Base-by-base conservation (phyloP, 2,888 invertebrate species). In the Drosophila bunnanda region DNA sequence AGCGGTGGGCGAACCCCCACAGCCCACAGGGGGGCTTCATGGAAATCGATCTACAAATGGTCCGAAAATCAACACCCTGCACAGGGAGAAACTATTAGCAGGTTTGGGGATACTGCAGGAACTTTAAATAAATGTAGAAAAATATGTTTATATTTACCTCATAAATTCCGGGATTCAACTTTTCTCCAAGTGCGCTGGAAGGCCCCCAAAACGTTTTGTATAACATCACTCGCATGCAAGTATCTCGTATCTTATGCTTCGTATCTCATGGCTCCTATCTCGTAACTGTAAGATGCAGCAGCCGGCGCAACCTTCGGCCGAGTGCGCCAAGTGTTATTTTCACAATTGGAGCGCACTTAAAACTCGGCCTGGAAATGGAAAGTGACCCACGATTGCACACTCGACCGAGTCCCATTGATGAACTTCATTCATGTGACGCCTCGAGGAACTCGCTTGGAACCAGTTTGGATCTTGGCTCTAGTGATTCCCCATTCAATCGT, bases 321-420 rank as follows among this genome's bases (percentile, higher is more conserved):
- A 88, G 88, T 90, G 76, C 80, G 80, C 79, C 88, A 88, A 89
- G 86, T 88, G 82, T 77, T 79, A 77, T 82, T 79, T 87, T 82
- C 77, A 83, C 78, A 89, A 84, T 80, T 88, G 89, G 87, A 88
- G 87, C 87, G 68, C 78, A 75, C 83, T 89, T 72, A 74, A 76
- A 68, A 65, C 55, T 75, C 58, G 80, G 88, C 56, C 74, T 55
- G 75, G 75, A 78, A 88, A 89, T 77, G 83, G 89, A 88, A 90
- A 89, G 89, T 89, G 84, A 84, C 76, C 90, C 88, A 84, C 87
- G 85, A 84, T 89, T 79, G 74, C 76, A 72, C 57, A 73, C 81
- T 88, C 66, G 65, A 55, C 41, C 50, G 68, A 57, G 57, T 32
- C 69, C 71, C 77, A 82, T 85, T 82, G 77, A 82, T 77, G 77